Evolutionary conservation across 2,888 invertebrate genomes (phyloP), one percentile per base, ranked within the genome.

Genomic region (Melitaea athalia): DNA sequence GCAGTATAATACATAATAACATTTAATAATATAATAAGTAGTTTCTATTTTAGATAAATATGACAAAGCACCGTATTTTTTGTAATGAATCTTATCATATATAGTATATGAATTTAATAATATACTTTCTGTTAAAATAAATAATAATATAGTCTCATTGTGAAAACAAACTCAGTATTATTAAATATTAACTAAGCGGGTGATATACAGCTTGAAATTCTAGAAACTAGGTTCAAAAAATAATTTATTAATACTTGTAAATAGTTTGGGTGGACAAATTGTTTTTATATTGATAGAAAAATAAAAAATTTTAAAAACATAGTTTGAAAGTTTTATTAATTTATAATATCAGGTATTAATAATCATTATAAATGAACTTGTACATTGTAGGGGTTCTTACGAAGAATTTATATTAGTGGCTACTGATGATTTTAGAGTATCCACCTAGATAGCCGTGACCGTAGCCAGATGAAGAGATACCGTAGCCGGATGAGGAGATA

Each of bases 291-390:
- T 33, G 49, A 49, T 49, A 59, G 42, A 60, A 67, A 64, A 65
- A 60, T 49, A 63, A 50, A 67, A 55, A 49, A 59, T 52, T 64
- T 64, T 60, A 60, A 53, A 24, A 63, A 63, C 53, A 24, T 62
- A 63, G 47, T 33, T 63, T 64, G 15, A 57, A 63, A 45, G 38
- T 69, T 68, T 68, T 59, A 62, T 67, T 64, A 65, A 63, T 67
- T 71, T 73, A 68, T 72, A 63, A 68, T 72, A 63, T 67, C 50
- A 59, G 64, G 59, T 68, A 64, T 63, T 42, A 67, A 70, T 70
- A 69, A 68, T 63, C 61, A 72, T 76, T 76, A 71, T 72, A 76
- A 64, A 74, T 73, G 61, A 72, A 76, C 73, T 74, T 75, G 74
- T 74, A 77, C 72, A 70, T 68, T 74, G 66, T 71, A 57, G 47